Conservation (phyloP, 2,888 invertebrate species). For the Abscondita cerata region DNA sequence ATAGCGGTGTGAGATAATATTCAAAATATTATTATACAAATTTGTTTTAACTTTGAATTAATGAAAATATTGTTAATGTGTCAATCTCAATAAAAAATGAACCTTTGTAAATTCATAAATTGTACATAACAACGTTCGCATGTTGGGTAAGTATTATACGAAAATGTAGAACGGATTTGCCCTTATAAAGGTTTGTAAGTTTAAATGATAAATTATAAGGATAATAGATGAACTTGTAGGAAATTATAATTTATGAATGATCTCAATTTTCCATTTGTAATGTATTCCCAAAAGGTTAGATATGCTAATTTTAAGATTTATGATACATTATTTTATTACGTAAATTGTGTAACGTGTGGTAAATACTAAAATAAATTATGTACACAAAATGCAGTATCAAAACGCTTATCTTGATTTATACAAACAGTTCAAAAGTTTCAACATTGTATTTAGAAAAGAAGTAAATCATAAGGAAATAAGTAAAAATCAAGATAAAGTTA, state of each 20-base stretch:
- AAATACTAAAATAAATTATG: no score
- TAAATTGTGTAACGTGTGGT: no score
- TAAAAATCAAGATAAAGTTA: no score
- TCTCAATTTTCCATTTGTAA: background rate
- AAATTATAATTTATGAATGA: background rate
- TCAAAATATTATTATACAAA: background rate
- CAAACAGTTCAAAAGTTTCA: no score
- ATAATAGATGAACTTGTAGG: background rate
- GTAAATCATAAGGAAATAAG: no score
- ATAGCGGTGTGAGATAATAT: background rate
- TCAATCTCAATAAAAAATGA: background rate
- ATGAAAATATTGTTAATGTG: background rate
- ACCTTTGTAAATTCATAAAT: constrained; percentile 8
- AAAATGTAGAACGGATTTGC: background rate
- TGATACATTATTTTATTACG: no score
- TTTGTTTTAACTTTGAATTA: background rate
- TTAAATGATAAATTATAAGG: constrained; percentile 7
- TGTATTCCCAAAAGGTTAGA: no score
- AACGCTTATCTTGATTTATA: no score
- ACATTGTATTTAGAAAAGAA: no score
- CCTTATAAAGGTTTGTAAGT: background rate
- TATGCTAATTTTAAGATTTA: no score
- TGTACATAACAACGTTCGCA: background rate
- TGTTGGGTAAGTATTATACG: background rate
- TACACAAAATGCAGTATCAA: no score